A percentile compares a stretch with the other conserved stretches of the same genome.
These are phyloP conservation scores for Himantopus leucocephalus DNA, from an alignment of 2,113 vertebrate species.

Conservation along the genomic window DNA sequence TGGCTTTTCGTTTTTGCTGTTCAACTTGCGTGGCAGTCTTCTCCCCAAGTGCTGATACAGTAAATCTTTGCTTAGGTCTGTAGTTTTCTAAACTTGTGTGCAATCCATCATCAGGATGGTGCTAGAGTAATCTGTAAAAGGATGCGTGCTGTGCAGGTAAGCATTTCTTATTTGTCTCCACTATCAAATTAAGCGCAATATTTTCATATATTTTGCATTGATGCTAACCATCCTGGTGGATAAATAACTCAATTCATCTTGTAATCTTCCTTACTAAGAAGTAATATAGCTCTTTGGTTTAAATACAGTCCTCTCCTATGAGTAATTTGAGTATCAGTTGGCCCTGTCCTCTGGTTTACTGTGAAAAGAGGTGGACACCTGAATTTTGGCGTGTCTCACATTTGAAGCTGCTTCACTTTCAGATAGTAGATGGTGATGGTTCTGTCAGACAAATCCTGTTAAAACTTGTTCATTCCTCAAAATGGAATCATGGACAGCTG, in stretches of 20 bases:
- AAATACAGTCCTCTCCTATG: neutral
- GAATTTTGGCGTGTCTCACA: neutral
- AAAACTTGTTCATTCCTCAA: neutral
- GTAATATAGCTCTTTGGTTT: neutral
- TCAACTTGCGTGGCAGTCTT: neutral
- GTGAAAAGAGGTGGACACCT: neutral
- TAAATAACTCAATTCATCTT: neutral
- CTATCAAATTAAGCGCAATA: neutral
- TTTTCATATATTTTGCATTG: neutral
- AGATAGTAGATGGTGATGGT: neutral
- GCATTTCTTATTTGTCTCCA: neutral
- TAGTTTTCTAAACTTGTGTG: neutral
- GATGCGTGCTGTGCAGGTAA: neutral
- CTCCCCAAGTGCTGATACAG: neutral
- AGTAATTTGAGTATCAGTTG: neutral
- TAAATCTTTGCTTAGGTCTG: neutral
- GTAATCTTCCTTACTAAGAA: neutral
- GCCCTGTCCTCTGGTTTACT: neutral
- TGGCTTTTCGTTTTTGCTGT: neutral
- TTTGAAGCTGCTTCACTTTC: neutral
- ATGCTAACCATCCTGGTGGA: neutral
- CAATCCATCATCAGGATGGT: neutral
- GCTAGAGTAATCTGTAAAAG: neutral
- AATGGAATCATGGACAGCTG: neutral
- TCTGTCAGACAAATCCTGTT: neutral